Conservation (phyloP, 2,888 invertebrate species). For the Mythimna lalbum region DNA sequence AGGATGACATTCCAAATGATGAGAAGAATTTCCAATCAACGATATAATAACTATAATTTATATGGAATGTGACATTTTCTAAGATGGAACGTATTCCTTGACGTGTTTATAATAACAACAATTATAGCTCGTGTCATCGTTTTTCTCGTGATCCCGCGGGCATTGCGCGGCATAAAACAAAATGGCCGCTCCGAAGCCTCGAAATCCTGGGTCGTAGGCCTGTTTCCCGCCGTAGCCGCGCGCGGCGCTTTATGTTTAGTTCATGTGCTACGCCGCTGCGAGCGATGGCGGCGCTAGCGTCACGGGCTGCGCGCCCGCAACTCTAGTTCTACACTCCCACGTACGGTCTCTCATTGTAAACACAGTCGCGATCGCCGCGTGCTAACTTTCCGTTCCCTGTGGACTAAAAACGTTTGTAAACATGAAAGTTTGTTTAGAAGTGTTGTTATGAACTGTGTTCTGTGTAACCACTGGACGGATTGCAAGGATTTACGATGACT, state of each 20-base stretch:
- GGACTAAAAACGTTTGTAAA: constrained; percentile 76
- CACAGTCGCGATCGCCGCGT: constrained; percentile 78
- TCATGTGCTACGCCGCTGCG: constrained; percentile 78
- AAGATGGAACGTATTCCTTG: constrained; percentile 55
- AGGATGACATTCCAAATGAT: constrained; percentile 10
- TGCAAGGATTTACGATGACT: constrained; percentile 84
- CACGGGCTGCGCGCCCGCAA: constrained; percentile 73
- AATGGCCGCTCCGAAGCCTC: constrained; percentile 81
- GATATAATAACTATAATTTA: constrained; percentile 47
- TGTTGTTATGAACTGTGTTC: constrained; percentile 83
- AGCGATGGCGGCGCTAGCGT: constrained; percentile 76
- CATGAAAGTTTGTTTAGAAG: constrained; percentile 76
- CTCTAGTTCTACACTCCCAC: constrained; percentile 83
- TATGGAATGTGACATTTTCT: constrained; percentile 57
- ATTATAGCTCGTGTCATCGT: constrained; percentile 68
- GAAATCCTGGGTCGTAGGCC: constrained; percentile 67
- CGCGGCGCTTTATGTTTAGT: constrained; percentile 79
- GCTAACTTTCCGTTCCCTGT: constrained; percentile 75
- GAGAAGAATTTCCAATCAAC: constrained; percentile 13
- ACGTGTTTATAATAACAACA: constrained; percentile 74
- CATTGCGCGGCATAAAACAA: constrained; percentile 75
- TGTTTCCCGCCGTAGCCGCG: constrained; percentile 75
- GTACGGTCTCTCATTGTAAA: constrained; percentile 86
- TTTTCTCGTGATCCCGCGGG: constrained; percentile 70
- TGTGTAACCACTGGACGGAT: constrained; percentile 76